Evolutionary conservation across 2,113 vertebrate species (phyloP), one percentile per base, ranked within the genome.

Genomic region (Thomomys bottae): DNA sequence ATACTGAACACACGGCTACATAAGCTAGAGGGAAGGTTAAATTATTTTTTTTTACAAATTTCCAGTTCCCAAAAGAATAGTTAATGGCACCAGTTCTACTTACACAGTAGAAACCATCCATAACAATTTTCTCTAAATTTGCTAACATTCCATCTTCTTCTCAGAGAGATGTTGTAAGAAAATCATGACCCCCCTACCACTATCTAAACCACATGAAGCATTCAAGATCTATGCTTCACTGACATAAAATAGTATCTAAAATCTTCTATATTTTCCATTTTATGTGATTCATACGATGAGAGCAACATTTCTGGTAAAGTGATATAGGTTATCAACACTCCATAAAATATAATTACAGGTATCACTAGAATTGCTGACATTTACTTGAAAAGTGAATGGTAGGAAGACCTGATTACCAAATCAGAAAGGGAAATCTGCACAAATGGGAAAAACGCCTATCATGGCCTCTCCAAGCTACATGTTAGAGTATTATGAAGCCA

Each of bases 31-130:
- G n/a, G 90, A 87, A 91, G 7, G 5, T 26, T 87, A 66, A 70
- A n/a, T 84, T 57, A 75, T 78, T 83, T 84, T 57, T 71, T 78
- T 83, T 91, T 18, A 84, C 24, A 66, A 18, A 28, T 88, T 75
- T 85, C 83, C 73, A 75, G 14, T 66, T 81, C 30, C n/a, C 11
- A 61, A 54, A 84, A 28, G 59, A 70, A 49, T n/a, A 81, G 49
- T 73, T 84, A 78, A 85, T 66, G 79, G 64, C 11, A 87, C 15
- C 59, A 73, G 70, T 75, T 79, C 5, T 80, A 28, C 30, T 84
- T 63, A 17, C 49, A 63, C 4, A 63, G 32, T 68, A 49, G 86
- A 84, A 88, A 36, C 24, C 61, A 21, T 75, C 63, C 80, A 67
- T 63, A 87, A 54, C 40, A 54, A 3, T 17, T 54, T 54, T 54